phyloP scores from a whole-genome alignment of 2,113 vertebrate genomes.

The Labrus mixtus region DNA sequence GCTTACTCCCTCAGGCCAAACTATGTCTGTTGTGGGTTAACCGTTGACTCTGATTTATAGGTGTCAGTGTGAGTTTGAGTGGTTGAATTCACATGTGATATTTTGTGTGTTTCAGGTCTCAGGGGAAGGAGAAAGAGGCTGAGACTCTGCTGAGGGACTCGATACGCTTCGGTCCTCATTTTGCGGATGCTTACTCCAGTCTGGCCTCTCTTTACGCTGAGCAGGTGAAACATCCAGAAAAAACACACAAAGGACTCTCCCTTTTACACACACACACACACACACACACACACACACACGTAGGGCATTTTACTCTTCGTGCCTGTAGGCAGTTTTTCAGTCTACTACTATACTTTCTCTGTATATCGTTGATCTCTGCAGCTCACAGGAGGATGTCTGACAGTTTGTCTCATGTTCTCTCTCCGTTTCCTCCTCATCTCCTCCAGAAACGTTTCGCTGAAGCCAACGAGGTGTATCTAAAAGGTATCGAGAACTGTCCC shows the following conservation, averaged over 20 bases:
- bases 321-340: neutral
- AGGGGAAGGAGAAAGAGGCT: conserved; percentile 90
- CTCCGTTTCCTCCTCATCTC: conserved; percentile 2
- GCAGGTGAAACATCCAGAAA: conserved; percentile 83
- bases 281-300: neutral
- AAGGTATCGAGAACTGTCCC: conserved; percentile 92
- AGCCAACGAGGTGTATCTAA: conserved; percentile 90
- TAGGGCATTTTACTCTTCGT: neutral
- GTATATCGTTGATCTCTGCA: neutral
- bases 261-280: no score
- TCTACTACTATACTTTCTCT: no score
- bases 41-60: no score
- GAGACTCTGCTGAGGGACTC: conserved; percentile 88
- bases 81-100: no score
- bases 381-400: neutral
- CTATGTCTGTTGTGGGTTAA: no score
- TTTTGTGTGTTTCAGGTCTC: conserved; percentile 81
- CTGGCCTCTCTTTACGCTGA: conserved; percentile 93
- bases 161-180: conserved; percentile 90
- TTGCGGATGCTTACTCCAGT: conserved; percentile 96
- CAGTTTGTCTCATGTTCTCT: neutral
- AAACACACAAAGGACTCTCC: neutral
- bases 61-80: neutral
- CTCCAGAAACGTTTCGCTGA: conserved; percentile 89
- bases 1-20: no score